Base-by-base conservation (phyloP, 2,797 vertebrate genomes). In the Melanotaenia maccullochi region DNA sequence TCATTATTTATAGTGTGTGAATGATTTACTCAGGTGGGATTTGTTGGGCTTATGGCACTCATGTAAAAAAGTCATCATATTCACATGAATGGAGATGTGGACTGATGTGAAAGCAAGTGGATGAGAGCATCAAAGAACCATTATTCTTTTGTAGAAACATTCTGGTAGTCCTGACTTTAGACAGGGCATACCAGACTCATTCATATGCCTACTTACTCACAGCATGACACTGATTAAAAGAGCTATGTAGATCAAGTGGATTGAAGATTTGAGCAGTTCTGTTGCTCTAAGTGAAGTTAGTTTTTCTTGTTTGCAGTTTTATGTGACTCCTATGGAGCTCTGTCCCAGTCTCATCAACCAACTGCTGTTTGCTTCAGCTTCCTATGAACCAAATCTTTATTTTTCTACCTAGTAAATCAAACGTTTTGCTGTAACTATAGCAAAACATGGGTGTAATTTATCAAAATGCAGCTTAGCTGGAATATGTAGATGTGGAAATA, bases 341-440 rank as follows among this genome's bases (percentile, higher is more conserved):
- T 25, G 64, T 73, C 71, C 75, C 65, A 42, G 86, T 84, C 74
- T 76, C 74, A 83, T 89, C 79, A 82, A 79, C 78, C 77, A 76
- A 73, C 78, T 60, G 78, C 78, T 83, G 75, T 85, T 87, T 85
- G 76, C 68, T 65, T 79, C 54, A 16, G 24, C 75, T 83, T 68
- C 68, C 73, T 79, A 68, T 52, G 64, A 70, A 68, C 63, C 22
- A 36, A 70, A 71, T 85, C 59, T 78, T 80, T 82, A 67, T 77
- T 82, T 85, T 35, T 78, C 60, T n/a, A 65, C 55, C 61, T 65
- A 25, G 28, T 73, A 52, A 68, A 60, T 35, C 71, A 84, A 75
- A 73, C 40, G 65, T 28, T 70, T 75, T 67, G 22, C 51, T 68
- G 47, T 68, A 70, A 18, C 47, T 52, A 30, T 44, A 60, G 49